These are phyloP conservation scores for Phycodurus eques DNA, from an alignment of 2,113 vertebrate genomes.

Conservation along the genomic window DNA sequence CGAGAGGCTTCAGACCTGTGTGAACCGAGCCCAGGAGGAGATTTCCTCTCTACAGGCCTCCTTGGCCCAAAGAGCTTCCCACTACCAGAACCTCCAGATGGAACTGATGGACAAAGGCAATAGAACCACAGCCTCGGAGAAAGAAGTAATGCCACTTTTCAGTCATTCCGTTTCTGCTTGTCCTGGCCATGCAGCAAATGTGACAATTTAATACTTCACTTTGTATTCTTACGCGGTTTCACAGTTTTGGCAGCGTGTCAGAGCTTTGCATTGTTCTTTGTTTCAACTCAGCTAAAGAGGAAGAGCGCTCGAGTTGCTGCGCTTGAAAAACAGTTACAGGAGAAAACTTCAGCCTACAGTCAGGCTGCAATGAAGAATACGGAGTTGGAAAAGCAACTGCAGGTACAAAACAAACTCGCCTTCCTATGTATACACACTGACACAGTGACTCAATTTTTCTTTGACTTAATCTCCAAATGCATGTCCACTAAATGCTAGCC, in stretches of 20 bases:
- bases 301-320: constrained; percentile 78
- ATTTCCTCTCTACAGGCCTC: constrained; percentile 81
- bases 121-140: constrained; percentile 77
- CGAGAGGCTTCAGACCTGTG: constrained; percentile 76
- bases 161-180: background rate
- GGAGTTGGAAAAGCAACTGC: constrained; percentile 82
- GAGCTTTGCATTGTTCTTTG: background rate
- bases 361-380: constrained; percentile 76
- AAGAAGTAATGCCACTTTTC: constrained; percentile 67
- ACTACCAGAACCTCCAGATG: constrained; percentile 87
- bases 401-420: constrained; percentile 64
- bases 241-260: background rate
- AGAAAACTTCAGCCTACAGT: constrained; percentile 82
- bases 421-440: background rate
- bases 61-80: constrained; percentile 85
- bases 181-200: background rate
- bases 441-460: background rate
- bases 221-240: background rate
- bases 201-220: background rate
- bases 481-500: too few relatives aligned
- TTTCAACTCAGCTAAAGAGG: constrained; percentile 78
- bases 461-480: background rate
- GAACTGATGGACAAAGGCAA: constrained; percentile 85
- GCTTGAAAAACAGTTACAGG: constrained; percentile 88
- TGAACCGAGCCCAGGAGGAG: constrained; percentile 80